These are phyloP conservation scores for Eurytoma adleriae DNA, from an alignment of 2,888 invertebrate genomes.

Conservation along the genomic window DNA sequence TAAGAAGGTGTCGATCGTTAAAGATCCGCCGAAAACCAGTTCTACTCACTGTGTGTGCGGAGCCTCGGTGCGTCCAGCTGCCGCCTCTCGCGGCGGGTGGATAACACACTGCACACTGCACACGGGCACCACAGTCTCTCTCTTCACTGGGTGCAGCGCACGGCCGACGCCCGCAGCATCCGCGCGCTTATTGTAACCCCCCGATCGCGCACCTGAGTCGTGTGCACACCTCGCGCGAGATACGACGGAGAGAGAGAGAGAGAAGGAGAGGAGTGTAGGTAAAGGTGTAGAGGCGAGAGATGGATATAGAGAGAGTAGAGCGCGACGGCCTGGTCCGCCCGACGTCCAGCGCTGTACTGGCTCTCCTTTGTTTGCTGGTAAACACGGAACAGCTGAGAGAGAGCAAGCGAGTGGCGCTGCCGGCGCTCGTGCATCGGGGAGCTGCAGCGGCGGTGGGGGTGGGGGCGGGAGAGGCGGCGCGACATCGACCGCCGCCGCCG, in stretches of 20 bases:
- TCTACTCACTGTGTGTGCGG: slow-evolving; percentile 14
- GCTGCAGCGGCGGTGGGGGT: slow-evolving; percentile 10
- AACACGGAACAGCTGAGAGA: slow-evolving; percentile 56
- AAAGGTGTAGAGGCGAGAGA: neutral
- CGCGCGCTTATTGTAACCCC: no score
- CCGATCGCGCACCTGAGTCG: no score
- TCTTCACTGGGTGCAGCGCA: neutral
- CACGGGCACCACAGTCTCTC: neutral
- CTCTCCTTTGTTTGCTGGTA: slow-evolving; percentile 56
- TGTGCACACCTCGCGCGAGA: neutral
- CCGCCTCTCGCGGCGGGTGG: no score
- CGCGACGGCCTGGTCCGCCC: slow-evolving; percentile 11
- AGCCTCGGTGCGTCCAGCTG: slow-evolving; percentile 5
- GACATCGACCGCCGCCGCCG: neutral
- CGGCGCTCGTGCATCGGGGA: slow-evolving; percentile 21
- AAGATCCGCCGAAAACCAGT: no score
- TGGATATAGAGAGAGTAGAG: neutral
- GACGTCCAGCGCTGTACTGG: slow-evolving; percentile 53
- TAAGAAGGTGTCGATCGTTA: no score
- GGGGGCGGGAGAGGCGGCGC: neutral
- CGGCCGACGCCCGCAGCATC: slow-evolving; percentile 1
- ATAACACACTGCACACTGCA: no score
- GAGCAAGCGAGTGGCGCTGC: neutral
- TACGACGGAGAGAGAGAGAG: neutral
- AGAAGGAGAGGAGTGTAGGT: neutral